Conservation (phyloP, 2,797 vertebrate species). For the Lepilemur septentrionalis region DNA sequence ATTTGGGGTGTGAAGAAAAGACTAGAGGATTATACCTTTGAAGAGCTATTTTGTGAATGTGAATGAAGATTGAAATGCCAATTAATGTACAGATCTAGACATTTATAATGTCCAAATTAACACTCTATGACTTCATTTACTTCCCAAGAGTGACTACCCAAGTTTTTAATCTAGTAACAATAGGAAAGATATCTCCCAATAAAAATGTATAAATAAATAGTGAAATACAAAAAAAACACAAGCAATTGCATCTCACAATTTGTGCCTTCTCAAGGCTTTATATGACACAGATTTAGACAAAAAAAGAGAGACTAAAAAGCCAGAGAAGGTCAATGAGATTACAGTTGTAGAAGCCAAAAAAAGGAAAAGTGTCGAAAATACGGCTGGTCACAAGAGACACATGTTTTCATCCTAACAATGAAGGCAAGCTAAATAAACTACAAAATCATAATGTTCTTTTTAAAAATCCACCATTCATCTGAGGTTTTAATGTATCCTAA, state of each 20-base stretch:
- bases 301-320: not conserved
- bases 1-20: not conserved
- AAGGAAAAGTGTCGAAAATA: not conserved
- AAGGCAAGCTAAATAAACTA: not conserved
- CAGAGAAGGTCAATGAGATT: not conserved
- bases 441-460: not conserved
- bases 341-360: not conserved
- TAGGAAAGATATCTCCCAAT: not conserved
- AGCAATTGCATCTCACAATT: not conserved
- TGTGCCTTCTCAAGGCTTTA: not conserved
- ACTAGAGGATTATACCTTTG: not conserved
- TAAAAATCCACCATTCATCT: not conserved
- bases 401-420: not conserved
- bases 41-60: not conserved
- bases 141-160: not conserved
- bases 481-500: not conserved
- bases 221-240: not conserved
- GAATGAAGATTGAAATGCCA: not conserved
- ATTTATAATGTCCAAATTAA: conserved; percentile 11
- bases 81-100: not conserved
- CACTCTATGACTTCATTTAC: not conserved
- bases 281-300: not conserved
- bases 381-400: not conserved
- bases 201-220: not conserved
- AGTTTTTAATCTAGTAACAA: not conserved